A percentile compares a stretch with the other conserved stretches of the same genome.
Evolutionary conservation across 2,113 vertebrate genomes (phyloP).

Genomic region (Syrmaticus mikado): DNA sequence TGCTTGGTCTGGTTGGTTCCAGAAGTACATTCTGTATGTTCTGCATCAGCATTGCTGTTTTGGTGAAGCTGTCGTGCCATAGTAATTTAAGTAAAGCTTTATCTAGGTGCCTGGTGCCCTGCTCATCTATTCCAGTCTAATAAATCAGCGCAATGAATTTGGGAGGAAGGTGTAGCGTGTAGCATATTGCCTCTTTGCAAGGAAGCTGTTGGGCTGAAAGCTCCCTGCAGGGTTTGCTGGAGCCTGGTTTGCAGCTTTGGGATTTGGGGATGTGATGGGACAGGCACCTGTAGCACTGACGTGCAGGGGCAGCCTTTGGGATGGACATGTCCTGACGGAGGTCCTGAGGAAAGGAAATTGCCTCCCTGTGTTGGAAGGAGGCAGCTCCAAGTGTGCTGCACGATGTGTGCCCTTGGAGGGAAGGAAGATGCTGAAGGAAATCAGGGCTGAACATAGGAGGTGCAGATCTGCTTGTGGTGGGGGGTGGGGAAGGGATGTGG

Average conservation of each 20-base stretch:
- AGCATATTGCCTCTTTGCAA: not conserved
- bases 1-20: not conserved
- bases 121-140: accelerated
- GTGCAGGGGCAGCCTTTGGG: not conserved
- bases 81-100: not conserved
- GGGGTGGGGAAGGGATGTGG: not conserved
- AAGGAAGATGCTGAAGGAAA: not conserved
- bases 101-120: not conserved
- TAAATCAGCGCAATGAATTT: not conserved
- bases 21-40: not conserved
- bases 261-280: not conserved
- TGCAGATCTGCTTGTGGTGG: not conserved
- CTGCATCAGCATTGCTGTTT: accelerated
- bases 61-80: not conserved
- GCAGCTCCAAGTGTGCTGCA: not conserved
- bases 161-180: not conserved
- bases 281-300: not conserved
- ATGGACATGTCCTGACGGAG: too few species aligned
- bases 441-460: not conserved
- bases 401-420: accelerated
- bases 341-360: not conserved
- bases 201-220: not conserved
- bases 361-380: not conserved
- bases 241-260: not conserved
- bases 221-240: not conserved